Conservation (phyloP, 2,888 invertebrate genomes). For the Heliconius sara region DNA sequence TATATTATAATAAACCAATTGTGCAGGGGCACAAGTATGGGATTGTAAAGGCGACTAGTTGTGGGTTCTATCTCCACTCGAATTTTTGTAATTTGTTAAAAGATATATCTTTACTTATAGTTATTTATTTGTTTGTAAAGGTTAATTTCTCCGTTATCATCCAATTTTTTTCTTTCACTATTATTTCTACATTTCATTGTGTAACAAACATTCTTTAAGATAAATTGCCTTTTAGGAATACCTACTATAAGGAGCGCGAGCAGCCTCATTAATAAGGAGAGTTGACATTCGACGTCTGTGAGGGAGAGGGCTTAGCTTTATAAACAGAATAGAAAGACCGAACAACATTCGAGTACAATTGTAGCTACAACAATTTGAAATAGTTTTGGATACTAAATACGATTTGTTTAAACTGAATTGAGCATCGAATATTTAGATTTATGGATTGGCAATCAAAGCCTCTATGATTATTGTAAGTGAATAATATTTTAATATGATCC, state of each 20-base stretch:
- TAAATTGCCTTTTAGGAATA: constrained; percentile 33
- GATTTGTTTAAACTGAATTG: not conserved
- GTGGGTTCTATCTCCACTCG: too few relatives aligned
- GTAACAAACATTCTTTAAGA: constrained; percentile 32
- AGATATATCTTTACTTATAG: not conserved
- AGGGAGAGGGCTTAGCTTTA: constrained; percentile 35
- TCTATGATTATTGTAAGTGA: too few relatives aligned
- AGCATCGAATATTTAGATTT: too few relatives aligned
- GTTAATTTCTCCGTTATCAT: not conserved
- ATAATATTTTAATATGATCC: too few relatives aligned
- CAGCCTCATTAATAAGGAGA: constrained; percentile 48
- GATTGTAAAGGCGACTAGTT: too few relatives aligned
- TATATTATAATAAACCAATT: too few relatives aligned
- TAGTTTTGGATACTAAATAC: constrained; percentile 11
- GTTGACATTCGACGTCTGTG: constrained; percentile 41
- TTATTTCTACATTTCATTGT: constrained; percentile 18
- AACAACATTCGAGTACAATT: not conserved
- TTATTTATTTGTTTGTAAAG: not conserved
- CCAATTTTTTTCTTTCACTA: not conserved
- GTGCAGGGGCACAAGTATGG: too few relatives aligned
- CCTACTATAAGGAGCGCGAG: constrained; percentile 16
- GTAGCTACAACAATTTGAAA: constrained; percentile 1
- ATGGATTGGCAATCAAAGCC: too few relatives aligned
- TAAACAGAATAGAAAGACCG: constrained; percentile 32
- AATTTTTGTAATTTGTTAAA: not conserved